Conservation (phyloP, 2,113 vertebrate species). For the Clarias batrachus region DNA sequence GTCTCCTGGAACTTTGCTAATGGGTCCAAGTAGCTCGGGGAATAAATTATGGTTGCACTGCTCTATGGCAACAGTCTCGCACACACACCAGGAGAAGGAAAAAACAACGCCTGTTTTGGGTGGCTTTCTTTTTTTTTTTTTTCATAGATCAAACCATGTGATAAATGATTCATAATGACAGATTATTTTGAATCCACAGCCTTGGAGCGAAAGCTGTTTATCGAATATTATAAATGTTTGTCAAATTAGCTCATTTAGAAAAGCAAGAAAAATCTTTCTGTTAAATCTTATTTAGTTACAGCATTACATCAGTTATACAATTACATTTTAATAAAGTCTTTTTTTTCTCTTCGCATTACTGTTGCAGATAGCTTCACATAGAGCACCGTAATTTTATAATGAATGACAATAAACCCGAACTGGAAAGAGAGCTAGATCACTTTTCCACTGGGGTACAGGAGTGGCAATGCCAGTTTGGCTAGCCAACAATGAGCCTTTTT, state of each 20-base stretch:
- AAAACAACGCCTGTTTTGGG: slow-evolving; percentile 63
- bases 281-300: not conserved
- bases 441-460: slow-evolving; percentile 15
- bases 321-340: not conserved
- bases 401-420: slow-evolving; percentile 37
- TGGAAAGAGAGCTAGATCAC: slow-evolving; percentile 20
- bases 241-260: slow-evolving; percentile 58
- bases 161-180: slow-evolving; percentile 73
- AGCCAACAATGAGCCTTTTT: slow-evolving; percentile 25
- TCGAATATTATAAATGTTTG: slow-evolving; percentile 58
- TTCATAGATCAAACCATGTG: slow-evolving; percentile 67
- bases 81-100: slow-evolving; percentile 53
- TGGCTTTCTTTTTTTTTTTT: slow-evolving; percentile 42
- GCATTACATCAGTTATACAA: not conserved
- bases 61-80: slow-evolving; percentile 68
- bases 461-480: slow-evolving; percentile 36
- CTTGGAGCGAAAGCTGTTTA: slow-evolving; percentile 65
- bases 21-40: slow-evolving; percentile 77
- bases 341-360: not conserved
- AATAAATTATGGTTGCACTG: slow-evolving; percentile 69
- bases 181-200: slow-evolving; percentile 65
- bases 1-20: slow-evolving; percentile 84
- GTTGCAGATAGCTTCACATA: not conserved
- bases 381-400: slow-evolving; percentile 5
- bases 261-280: slow-evolving; percentile 49